Conservation (phyloP, 2,888 invertebrate species). For the Ashinkailepas kermadecensis region DNA sequence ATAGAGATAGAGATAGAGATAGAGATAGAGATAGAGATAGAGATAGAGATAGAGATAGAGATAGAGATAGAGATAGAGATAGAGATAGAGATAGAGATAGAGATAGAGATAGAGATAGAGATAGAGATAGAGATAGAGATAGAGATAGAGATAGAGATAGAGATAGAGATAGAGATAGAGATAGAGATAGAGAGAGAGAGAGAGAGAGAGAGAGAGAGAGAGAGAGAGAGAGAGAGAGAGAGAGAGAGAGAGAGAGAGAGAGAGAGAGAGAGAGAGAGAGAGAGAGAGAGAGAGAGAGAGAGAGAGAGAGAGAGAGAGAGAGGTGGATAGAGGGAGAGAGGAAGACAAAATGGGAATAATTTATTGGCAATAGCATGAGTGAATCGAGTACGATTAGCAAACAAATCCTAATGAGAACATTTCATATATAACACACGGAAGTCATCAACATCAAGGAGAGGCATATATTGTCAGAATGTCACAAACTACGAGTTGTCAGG, state of each 20-base stretch:
- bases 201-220: slow-evolving; percentile 9
- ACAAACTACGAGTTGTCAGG: no score
- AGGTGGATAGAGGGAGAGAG: no score
- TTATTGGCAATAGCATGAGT: no score
- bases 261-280: slow-evolving; percentile 28
- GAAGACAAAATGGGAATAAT: no score
- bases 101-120: neutral
- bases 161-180: neutral
- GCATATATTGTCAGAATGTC: no score
- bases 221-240: slow-evolving; percentile 26
- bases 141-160: slow-evolving; percentile 7
- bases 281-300: slow-evolving; percentile 12
- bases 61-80: neutral
- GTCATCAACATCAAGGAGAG: no score
- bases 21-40: neutral
- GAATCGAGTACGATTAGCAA: no score
- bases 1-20: neutral
- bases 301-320: neutral
- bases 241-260: slow-evolving; percentile 26
- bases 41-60: neutral
- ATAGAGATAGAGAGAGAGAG: neutral
- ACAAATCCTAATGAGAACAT: no score
- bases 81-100: neutral
- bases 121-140: neutral
- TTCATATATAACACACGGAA: no score